Percentiles rank a stretch among this genome's conserved stretches.
Evolutionary conservation across 2,113 vertebrate species (phyloP).

Genomic region (Antigone vipio): DNA sequence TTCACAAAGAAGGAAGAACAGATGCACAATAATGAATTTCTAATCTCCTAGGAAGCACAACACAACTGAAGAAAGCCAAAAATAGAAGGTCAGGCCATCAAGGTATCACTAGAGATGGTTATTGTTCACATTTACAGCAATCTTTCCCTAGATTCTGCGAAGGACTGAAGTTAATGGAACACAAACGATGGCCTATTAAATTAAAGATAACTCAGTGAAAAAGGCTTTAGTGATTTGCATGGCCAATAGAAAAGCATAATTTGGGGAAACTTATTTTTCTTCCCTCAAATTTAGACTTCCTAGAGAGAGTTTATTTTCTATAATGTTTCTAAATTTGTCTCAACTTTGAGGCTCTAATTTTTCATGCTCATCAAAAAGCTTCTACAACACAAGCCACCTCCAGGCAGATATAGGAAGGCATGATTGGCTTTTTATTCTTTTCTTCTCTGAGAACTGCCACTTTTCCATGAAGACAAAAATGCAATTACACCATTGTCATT

Average conservation of each 20-base stretch:
- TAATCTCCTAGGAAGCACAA: neutral
- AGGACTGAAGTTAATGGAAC: neutral
- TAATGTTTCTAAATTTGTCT: neutral
- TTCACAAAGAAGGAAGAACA: conserved; percentile 26
- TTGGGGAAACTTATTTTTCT: neutral
- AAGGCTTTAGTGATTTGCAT: neutral
- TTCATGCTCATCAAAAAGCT: neutral
- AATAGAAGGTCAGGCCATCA: neutral
- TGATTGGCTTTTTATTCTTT: neutral
- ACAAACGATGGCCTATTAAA: neutral
- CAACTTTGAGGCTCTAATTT: neutral
- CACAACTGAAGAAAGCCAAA: neutral
- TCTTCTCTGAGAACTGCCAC: neutral
- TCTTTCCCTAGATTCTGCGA: neutral
- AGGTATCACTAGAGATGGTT: neutral
- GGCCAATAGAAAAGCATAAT: neutral
- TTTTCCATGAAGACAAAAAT: neutral
- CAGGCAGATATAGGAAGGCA: neutral
- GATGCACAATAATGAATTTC: neutral
- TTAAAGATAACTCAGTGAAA: neutral
- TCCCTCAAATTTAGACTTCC: neutral
- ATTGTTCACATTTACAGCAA: neutral
- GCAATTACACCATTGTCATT: neutral
- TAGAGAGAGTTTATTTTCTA: neutral
- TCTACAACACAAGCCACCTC: neutral